phyloP scores from a whole-genome alignment of 2,888 invertebrate species.

The Amaurobius ferox region DNA sequence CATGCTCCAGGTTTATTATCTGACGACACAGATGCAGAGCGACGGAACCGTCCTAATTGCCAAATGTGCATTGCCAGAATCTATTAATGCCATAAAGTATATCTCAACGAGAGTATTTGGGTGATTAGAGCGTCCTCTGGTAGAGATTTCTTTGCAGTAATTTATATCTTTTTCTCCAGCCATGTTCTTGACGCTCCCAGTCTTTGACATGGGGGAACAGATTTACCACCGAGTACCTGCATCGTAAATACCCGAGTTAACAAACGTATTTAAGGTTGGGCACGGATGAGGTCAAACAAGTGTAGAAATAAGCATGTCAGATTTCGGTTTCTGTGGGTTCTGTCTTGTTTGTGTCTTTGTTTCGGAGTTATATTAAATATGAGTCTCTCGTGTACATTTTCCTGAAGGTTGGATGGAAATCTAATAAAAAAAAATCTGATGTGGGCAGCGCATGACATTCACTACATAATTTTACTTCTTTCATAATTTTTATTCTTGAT shows the following conservation, averaged over 20 bases:
- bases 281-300: conserved; percentile 38
- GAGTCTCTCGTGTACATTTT: too few species aligned
- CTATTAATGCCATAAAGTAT: conserved; percentile 50
- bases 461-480: too few species aligned
- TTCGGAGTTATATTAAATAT: too few species aligned
- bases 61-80: conserved; percentile 19
- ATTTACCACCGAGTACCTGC: conserved; percentile 25
- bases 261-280: conserved; percentile 37
- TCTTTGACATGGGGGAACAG: neutral
- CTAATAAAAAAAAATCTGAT: too few species aligned
- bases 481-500: too few species aligned
- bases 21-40: neutral
- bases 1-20: neutral
- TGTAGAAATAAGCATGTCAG: too few species aligned
- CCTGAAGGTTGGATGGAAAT: too few species aligned
- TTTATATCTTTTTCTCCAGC: neutral
- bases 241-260: conserved; percentile 30
- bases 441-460: too few species aligned
- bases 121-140: neutral
- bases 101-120: neutral
- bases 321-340: too few species aligned
- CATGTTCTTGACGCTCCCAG: neutral
- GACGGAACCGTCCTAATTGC: conserved; percentile 28
- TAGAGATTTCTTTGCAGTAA: neutral
- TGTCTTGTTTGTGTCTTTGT: too few species aligned